Conservation (phyloP, 2,113 vertebrate species). For the Suncus etruscus region DNA sequence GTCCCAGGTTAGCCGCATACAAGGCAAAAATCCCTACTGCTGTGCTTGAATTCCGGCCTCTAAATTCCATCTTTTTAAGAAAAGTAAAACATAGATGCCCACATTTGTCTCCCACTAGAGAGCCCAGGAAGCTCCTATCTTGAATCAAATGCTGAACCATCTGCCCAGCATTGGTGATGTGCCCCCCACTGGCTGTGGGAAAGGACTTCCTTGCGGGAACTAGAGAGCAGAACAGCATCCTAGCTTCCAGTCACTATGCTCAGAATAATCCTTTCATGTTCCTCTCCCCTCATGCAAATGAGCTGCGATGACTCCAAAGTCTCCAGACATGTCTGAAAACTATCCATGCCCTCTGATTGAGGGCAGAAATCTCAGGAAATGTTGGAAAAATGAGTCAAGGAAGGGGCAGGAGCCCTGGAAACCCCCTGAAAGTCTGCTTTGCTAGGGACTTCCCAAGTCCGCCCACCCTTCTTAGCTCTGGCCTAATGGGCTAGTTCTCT, state of each 20-base stretch:
- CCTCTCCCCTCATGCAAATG: accelerated
- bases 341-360: too few species aligned
- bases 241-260: neutral
- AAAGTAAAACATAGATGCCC: neutral
- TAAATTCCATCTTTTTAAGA: neutral
- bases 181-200: neutral
- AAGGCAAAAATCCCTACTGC: too few species aligned
- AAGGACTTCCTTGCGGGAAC: accelerated
- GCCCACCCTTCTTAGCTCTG: neutral
- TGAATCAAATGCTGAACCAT: too few species aligned
- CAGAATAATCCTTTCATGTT: too few species aligned
- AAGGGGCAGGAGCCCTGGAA: neutral
- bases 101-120: neutral
- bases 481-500: neutral
- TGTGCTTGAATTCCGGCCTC: too few species aligned
- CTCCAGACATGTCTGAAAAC: neutral
- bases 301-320: neutral
- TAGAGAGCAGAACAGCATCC: too few species aligned
- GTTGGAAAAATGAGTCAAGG: neutral
- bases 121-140: neutral
- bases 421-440: too few species aligned
- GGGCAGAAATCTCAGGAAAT: too few species aligned
- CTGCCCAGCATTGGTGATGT: too few species aligned
- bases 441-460: accelerated
- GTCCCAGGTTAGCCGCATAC: too few species aligned